Evolutionary conservation across 2,888 invertebrate genomes (phyloP).

Genomic region (Chaitophorus viminalis): DNA sequence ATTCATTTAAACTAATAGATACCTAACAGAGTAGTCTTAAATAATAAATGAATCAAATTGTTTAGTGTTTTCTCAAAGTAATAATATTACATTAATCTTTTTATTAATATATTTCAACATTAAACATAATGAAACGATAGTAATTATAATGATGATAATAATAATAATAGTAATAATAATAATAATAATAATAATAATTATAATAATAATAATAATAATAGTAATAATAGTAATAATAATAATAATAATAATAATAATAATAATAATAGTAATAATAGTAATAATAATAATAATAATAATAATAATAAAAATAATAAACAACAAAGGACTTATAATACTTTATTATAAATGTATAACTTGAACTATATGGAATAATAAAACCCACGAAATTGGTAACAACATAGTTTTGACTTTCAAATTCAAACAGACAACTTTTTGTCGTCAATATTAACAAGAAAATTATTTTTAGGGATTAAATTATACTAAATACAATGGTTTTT

Average conservation of each 20-base stretch:
- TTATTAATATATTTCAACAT: constrained; percentile 50
- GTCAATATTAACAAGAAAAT: not conserved
- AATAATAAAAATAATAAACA: not conserved
- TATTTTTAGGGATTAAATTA: constrained; percentile 18
- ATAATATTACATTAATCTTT: constrained; percentile 1
- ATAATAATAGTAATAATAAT: too few species aligned
- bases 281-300: not conserved
- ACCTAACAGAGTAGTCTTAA: constrained; percentile 58
- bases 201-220: not conserved
- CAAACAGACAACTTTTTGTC: constrained; percentile 14
- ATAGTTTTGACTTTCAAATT: constrained; percentile 22
- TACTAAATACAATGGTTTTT: constrained; percentile 7
- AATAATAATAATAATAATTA: not conserved
- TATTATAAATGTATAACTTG: not conserved
- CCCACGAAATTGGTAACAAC: constrained; percentile 43
- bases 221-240: not conserved
- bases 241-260: not conserved
- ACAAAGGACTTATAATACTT: constrained; percentile 17
- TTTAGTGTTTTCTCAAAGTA: constrained; percentile 15
- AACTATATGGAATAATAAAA: constrained; percentile 23
- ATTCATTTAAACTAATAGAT: constrained; percentile 47
- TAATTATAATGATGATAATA: too few species aligned
- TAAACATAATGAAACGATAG: constrained; percentile 39
- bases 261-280: not conserved
- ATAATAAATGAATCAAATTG: constrained; percentile 31